Conservation (phyloP, 2,888 invertebrate species). For the Sceliomorpha sp. region DNA sequence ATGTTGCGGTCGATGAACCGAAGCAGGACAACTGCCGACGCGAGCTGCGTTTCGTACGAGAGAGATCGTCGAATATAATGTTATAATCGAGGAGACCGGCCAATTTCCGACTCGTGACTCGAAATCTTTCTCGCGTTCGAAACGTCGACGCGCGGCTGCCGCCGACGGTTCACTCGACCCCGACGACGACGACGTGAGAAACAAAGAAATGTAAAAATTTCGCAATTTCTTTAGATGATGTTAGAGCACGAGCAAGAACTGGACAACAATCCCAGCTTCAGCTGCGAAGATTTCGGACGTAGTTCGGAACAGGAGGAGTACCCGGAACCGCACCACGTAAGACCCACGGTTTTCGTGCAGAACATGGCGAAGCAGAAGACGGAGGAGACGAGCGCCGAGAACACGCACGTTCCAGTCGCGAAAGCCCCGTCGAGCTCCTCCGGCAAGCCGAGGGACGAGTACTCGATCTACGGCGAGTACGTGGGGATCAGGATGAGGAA, state of each 20-base stretch:
- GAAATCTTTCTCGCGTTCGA: too few relatives aligned
- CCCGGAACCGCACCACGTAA: constrained; percentile 30
- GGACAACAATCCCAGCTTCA: constrained; percentile 33
- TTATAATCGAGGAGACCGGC: too few relatives aligned
- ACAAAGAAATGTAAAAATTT: constrained; percentile 4
- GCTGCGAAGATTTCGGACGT: constrained; percentile 33
- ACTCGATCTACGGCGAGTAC: constrained; percentile 47
- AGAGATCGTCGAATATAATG: too few relatives aligned
- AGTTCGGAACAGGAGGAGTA: constrained; percentile 31
- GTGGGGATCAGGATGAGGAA: constrained; percentile 47
- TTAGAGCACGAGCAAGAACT: constrained; percentile 39
- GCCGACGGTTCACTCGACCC: too few relatives aligned
- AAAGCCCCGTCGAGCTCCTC: constrained; percentile 21
- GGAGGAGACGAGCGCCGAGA: constrained; percentile 20
- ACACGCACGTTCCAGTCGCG: constrained; percentile 31
- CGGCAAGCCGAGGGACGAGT: constrained; percentile 35
- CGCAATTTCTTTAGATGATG: constrained; percentile 33
- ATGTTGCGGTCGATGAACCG: not conserved
- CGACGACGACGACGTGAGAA: too few relatives aligned
- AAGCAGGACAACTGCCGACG: not conserved
- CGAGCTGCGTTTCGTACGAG: not conserved
- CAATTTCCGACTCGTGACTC: too few relatives aligned
- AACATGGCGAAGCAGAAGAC: constrained; percentile 22
- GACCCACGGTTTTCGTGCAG: constrained; percentile 27
- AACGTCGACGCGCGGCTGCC: too few relatives aligned